phyloP scores from a whole-genome alignment of 1,140 invertebrate species.

The Drosophila ambigua region DNA sequence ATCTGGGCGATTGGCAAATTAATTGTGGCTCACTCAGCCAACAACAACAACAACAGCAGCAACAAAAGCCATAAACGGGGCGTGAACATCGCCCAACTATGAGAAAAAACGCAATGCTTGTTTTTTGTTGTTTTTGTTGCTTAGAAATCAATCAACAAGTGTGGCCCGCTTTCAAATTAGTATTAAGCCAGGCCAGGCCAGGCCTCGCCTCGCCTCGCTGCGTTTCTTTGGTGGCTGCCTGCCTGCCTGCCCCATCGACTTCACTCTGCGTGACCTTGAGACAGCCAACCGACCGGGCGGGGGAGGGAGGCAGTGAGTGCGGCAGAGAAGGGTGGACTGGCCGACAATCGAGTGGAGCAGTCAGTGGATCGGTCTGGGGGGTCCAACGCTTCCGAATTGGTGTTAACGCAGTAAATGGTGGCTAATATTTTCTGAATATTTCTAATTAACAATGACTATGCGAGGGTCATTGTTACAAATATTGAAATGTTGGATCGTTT shows the following conservation, averaged over 20 bases:
- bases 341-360: constrained; percentile 21
- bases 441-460: constrained; percentile 23
- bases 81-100: constrained; percentile 46
- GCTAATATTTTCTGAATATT: constrained; percentile 48
- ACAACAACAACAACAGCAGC: background rate
- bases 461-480: constrained; percentile 11
- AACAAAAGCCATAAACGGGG: constrained; percentile 49
- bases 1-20: constrained; percentile 60
- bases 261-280: constrained; percentile 61
- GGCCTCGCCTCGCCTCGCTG: constrained; percentile 58
- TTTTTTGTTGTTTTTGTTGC: constrained; percentile 17
- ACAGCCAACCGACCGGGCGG: constrained; percentile 3
- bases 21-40: constrained; percentile 39
- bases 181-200: constrained; percentile 36
- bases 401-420: constrained; percentile 27
- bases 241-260: constrained; percentile 16
- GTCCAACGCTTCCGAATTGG: constrained; percentile 62
- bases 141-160: constrained; percentile 74
- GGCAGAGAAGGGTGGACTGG: constrained; percentile 38
- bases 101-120: constrained; percentile 48
- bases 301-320: constrained; percentile 1
- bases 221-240: constrained; percentile 43
- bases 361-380: constrained; percentile 29
- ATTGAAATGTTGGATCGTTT: no score
- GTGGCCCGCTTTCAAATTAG: constrained; percentile 72